A percentile compares a stretch with the other conserved stretches of the same genome.
phyloP scores from a whole-genome alignment of 1,140 invertebrate genomes.

The Zaprionus nigranus region DNA sequence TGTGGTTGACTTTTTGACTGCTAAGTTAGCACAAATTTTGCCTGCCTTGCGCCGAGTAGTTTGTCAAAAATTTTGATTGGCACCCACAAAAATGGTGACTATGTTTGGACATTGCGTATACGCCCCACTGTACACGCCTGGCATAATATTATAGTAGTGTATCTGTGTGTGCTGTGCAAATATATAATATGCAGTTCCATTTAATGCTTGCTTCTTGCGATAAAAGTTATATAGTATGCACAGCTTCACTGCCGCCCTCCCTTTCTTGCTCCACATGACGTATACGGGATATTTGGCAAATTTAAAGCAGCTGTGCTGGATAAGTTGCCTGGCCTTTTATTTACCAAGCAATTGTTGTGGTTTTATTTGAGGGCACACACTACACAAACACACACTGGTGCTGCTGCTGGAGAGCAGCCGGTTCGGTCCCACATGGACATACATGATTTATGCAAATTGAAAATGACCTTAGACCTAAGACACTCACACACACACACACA shows the following conservation, averaged over 20 bases:
- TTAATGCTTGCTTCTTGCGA: constrained; percentile 13
- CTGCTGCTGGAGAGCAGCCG: neutral
- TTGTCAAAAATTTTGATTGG: constrained; percentile 54
- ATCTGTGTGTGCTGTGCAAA: constrained; percentile 8
- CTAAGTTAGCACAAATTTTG: constrained; percentile 39
- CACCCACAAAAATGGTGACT: constrained; percentile 10
- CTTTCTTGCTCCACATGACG: neutral
- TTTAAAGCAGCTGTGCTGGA: constrained; percentile 48
- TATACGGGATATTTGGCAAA: constrained; percentile 26
- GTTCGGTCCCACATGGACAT: constrained; percentile 43
- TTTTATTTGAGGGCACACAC: constrained; percentile 42
- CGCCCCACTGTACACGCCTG: constrained; percentile 1
- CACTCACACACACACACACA: constrained; percentile 41
- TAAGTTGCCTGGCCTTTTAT: constrained; percentile 38
- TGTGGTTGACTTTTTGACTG: constrained; percentile 57
- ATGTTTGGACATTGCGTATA: constrained; percentile 37
- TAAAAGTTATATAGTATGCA: constrained; percentile 2
- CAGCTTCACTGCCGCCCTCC: neutral
- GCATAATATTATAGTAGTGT: constrained; percentile 1
- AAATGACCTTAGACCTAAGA: constrained; percentile 74
- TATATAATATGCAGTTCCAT: constrained; percentile 17
- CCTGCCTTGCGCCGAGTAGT: constrained; percentile 30
- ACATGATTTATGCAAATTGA: constrained; percentile 80
- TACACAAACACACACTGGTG: neutral
- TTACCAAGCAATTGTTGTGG: constrained; percentile 59